phyloP scores from a whole-genome alignment of 2,888 invertebrate species.

The Chaetogeoica ovagalla region DNA sequence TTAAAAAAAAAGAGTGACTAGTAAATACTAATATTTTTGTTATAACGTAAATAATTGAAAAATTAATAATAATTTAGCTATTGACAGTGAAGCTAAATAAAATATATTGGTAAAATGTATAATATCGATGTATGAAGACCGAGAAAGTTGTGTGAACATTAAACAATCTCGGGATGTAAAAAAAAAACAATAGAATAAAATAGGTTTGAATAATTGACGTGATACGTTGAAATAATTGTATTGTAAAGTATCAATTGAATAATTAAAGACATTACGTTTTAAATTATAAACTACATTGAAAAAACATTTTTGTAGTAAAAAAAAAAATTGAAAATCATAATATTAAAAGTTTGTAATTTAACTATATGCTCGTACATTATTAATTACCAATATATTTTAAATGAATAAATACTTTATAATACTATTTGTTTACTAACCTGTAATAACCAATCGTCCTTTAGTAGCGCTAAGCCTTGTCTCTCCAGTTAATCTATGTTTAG shows the following conservation, averaged over 20 bases:
- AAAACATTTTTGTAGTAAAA: too few relatives aligned
- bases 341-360: neutral
- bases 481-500: slow-evolving; percentile 88
- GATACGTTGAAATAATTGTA: too few relatives aligned
- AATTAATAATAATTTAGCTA: slow-evolving; percentile 35
- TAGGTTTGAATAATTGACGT: too few relatives aligned
- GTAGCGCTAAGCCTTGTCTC: slow-evolving; percentile 91
- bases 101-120: slow-evolving; percentile 42
- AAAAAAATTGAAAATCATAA: too few relatives aligned
- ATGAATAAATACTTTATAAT: neutral
- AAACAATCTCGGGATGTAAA: too few relatives aligned
- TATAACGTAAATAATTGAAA: neutral
- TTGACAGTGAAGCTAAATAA: slow-evolving; percentile 8
- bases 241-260: too few relatives aligned
- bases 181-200: too few relatives aligned
- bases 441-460: slow-evolving; percentile 90
- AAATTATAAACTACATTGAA: too few relatives aligned
- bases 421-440: slow-evolving; percentile 68
- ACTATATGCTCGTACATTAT: neutral
- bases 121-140: neutral
- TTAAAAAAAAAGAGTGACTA: neutral
- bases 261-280: too few relatives aligned
- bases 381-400: slow-evolving; percentile 32
- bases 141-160: too few relatives aligned
- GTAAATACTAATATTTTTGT: neutral